phyloP scores from a whole-genome alignment of 1,140 invertebrate species.

The Drosophila aff. region DNA sequence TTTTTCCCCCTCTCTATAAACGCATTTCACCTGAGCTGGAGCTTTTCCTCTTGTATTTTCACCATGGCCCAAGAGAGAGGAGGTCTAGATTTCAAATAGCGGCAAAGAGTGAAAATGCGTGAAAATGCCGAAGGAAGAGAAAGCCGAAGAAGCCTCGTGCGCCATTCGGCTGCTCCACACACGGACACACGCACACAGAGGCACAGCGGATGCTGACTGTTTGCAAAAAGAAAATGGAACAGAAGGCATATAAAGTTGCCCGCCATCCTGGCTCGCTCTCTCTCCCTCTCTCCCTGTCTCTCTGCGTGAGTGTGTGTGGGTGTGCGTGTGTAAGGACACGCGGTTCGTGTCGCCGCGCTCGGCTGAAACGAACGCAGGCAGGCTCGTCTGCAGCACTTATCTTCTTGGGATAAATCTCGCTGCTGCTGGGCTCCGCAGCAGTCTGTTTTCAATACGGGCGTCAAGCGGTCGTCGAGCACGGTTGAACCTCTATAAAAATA shows the following conservation, averaged over 20 bases:
- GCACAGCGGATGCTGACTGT: slow-evolving; percentile 64
- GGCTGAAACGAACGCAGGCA: slow-evolving; percentile 20
- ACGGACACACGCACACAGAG: slow-evolving; percentile 5
- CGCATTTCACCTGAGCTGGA: slow-evolving; percentile 3
- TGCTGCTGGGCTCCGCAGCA: slow-evolving; percentile 65
- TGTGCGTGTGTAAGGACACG: slow-evolving; percentile 26
- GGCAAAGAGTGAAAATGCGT: slow-evolving; percentile 6
- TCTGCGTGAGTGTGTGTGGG: not conserved
- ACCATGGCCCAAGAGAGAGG: slow-evolving; percentile 1
- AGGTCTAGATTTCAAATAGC: not conserved
- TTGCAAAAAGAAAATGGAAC: slow-evolving; percentile 64
- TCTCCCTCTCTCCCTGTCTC: not conserved
- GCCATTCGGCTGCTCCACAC: slow-evolving; percentile 5
- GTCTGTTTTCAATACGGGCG: slow-evolving; percentile 82
- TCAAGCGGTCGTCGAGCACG: slow-evolving; percentile 80
- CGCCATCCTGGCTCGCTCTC: slow-evolving; percentile 32
- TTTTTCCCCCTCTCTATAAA: not conserved
- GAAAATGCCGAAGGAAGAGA: slow-evolving; percentile 18
- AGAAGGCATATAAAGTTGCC: slow-evolving; percentile 45
- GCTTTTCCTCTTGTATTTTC: slow-evolving; percentile 3
- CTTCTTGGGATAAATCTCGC: slow-evolving; percentile 80
- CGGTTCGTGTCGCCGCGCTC: slow-evolving; percentile 25
- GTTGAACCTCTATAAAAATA: slow-evolving; percentile 37
- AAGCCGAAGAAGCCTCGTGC: slow-evolving; percentile 1
- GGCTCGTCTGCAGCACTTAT: slow-evolving; percentile 54